phyloP scores from a whole-genome alignment of 2,888 invertebrate genomes.

The Polymixis lichenea region DNA sequence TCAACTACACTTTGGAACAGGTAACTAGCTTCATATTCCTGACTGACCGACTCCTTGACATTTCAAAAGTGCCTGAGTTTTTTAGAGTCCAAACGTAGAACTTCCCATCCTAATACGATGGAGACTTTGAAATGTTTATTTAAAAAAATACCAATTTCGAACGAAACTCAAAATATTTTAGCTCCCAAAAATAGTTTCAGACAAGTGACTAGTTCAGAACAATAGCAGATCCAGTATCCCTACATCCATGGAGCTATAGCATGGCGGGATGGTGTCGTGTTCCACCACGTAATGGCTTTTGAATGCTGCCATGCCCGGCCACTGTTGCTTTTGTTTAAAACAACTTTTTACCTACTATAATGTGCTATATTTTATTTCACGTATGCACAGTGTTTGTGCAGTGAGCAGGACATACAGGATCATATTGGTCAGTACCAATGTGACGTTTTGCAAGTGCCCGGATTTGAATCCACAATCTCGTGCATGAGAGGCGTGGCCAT shows the following conservation, averaged over 20 bases:
- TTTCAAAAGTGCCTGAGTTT: too few relatives aligned
- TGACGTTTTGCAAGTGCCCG: too few relatives aligned
- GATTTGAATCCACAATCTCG: too few relatives aligned
- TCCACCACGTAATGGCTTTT: constrained; percentile 73
- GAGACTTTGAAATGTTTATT: background rate
- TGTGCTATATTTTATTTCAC: constrained; percentile 37
- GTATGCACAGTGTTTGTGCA: constrained; percentile 18
- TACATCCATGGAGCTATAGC: constrained; percentile 24
- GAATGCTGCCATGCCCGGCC: constrained; percentile 57
- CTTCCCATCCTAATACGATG: background rate
- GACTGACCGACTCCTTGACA: too few relatives aligned
- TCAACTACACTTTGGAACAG: too few relatives aligned
- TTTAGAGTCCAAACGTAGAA: background rate
- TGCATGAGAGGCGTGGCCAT: too few relatives aligned
- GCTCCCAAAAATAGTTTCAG: background rate
- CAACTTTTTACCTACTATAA: constrained; percentile 42
- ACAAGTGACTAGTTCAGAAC: constrained; percentile 3
- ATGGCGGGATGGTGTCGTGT: constrained; percentile 55
- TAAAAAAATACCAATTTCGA: background rate
- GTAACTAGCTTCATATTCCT: too few relatives aligned
- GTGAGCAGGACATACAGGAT: background rate
- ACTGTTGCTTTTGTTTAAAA: constrained; percentile 66
- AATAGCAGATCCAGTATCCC: constrained; percentile 35
- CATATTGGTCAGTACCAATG: too few relatives aligned
- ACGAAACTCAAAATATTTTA: background rate